Conservation (phyloP, 37 sponge, comb jelly and placozoan genomes). For the Oopsacas minuta region DNA sequence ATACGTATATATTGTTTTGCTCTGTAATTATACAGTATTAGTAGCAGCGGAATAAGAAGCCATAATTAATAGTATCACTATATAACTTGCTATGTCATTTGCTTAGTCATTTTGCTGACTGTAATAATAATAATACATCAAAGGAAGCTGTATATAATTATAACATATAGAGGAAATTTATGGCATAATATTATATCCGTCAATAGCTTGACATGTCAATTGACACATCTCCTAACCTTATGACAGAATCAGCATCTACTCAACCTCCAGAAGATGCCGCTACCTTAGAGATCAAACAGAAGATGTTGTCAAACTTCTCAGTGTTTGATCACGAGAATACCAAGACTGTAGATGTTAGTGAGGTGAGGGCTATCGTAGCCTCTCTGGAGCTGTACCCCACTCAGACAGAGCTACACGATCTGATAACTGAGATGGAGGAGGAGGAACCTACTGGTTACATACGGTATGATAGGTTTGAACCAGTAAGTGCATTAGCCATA, state of each 20-base stretch:
- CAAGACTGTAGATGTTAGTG: constrained; percentile 35
- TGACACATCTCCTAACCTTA: neutral
- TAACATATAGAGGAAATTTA: too few relatives aligned
- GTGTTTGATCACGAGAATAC: constrained; percentile 37
- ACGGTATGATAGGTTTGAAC: constrained; percentile 28
- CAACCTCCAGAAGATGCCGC: constrained; percentile 25
- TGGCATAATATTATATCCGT: too few relatives aligned
- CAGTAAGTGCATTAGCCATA: constrained; percentile 21
- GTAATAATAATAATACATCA: too few relatives aligned
- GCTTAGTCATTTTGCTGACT: too few relatives aligned
- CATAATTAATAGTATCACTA: too few relatives aligned
- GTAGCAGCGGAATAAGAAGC: too few relatives aligned
- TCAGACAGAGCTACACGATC: constrained; percentile 32
- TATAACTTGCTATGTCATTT: too few relatives aligned
- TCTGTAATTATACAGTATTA: too few relatives aligned
- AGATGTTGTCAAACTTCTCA: constrained; percentile 24
- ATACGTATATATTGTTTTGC: too few relatives aligned
- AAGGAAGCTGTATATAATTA: too few relatives aligned
- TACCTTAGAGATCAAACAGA: constrained; percentile 28
- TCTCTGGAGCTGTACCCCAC: constrained; percentile 37
- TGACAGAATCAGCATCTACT: neutral
- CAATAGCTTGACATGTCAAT: too few relatives aligned
- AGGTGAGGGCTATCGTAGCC: constrained; percentile 32
- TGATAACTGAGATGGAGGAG: constrained; percentile 39
- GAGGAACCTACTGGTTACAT: constrained; percentile 41